Conservation (phyloP, 2,888 invertebrate species). For the Magallana nippona region DNA sequence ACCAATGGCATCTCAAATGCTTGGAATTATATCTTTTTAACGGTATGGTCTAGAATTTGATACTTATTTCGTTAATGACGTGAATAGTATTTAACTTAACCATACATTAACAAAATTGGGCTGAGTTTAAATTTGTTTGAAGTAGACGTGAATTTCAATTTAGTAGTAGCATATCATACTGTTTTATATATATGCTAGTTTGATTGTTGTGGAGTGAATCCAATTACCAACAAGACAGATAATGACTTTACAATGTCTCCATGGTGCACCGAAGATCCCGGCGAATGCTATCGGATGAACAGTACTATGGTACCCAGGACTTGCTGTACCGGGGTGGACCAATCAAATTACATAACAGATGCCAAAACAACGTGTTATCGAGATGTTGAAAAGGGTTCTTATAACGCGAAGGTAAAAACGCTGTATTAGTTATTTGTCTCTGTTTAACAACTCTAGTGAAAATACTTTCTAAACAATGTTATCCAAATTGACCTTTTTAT, state of each 20-base stretch:
- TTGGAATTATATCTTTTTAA: conserved; percentile 58
- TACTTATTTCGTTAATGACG: too few relatives aligned
- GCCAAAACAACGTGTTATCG: not conserved
- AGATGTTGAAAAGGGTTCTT: not conserved
- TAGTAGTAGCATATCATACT: not conserved
- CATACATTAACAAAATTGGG: too few relatives aligned
- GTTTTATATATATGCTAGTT: not conserved
- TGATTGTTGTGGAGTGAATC: conserved; percentile 9
- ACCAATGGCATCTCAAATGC: conserved; percentile 52
- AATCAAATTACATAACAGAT: not conserved
- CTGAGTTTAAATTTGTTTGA: too few relatives aligned
- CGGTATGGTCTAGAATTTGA: conserved; percentile 53
- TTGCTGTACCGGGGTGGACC: not conserved
- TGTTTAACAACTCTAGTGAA: not conserved
- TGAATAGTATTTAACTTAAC: too few relatives aligned
- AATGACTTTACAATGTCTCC: not conserved
- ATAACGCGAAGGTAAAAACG: not conserved
- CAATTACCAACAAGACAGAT: not conserved
- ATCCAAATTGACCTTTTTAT: too few relatives aligned
- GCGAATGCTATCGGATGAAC: not conserved
- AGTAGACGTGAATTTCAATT: not conserved
- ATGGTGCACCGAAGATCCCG: not conserved
- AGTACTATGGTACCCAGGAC: not conserved
- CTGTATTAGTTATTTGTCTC: not conserved
- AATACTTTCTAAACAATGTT: not conserved